A percentile compares a stretch with the other conserved stretches of the same genome.
phyloP scores from a whole-genome alignment of 1,140 invertebrate genomes.

The Heliothis virescens region DNA sequence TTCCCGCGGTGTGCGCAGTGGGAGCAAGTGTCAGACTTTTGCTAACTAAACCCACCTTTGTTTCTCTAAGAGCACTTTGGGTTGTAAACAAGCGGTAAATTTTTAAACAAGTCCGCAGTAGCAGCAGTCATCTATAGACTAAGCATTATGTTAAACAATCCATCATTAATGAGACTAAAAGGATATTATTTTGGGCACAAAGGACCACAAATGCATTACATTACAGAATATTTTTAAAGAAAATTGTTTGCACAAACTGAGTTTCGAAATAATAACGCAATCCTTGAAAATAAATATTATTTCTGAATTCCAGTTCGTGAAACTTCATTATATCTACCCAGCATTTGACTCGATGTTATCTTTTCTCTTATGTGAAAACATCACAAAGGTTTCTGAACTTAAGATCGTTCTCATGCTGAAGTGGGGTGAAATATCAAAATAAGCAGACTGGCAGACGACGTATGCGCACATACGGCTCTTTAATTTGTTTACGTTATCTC shows the following conservation, averaged over 20 bases:
- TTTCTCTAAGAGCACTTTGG: no score
- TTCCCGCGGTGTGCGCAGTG: no score
- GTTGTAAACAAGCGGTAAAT: no score
- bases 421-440: conserved; percentile 45
- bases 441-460: conserved; percentile 10
- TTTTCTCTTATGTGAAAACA: conserved; percentile 34
- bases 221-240: not conserved
- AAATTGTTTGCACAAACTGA: not conserved
- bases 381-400: conserved; percentile 31
- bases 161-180: no score
- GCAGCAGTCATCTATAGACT: no score
- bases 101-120: no score
- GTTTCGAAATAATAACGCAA: not conserved
- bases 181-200: no score
- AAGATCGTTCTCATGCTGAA: conserved; percentile 23
- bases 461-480: conserved; percentile 35
- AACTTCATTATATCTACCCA: not conserved
- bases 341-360: conserved; percentile 1
- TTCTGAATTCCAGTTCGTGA: not conserved
- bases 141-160: not conserved
- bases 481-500: conserved; percentile 37
- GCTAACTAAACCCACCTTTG: no score
- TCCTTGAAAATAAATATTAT: conserved; percentile 10
- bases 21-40: no score
- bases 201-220: no score